Base-by-base conservation (phyloP, 2,888 invertebrate species). In the Argyra leucocephala region DNA sequence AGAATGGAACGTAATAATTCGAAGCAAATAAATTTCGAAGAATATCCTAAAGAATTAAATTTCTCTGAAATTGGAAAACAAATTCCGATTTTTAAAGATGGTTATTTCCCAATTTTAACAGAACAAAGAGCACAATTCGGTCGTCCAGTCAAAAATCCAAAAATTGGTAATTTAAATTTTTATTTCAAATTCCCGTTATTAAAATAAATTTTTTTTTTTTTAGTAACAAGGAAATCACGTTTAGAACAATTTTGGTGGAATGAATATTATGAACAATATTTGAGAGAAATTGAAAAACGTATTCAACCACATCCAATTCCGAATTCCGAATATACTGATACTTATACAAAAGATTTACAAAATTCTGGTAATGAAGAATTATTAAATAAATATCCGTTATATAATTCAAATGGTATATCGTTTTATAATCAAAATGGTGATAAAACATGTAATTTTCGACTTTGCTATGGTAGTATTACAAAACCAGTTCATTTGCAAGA, bases 221-320 rank as follows among this genome's bases (percentile, higher is more conserved):
- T 57, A 67, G 67, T 66, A 15, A 67, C 67, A 15, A 74, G 78
- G 0, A 72, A 71, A 7, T 72, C 71, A 59, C 73, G 73, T 6
- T 70, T 74, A 67, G 75, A 78, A 59, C 74, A 78, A 65, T 78
- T 76, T 24, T 66, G 78, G 5, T 78, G 77, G 76, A 72, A 76
- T 64, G 76, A 78, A 65, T 72, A 78, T 5, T 76, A 74, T 62
- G 72, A 73, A 23, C 77, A 78, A 65, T 78, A 78, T 57, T 70
- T 75, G 21, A 74, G 76, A 3, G 71, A 74, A 10, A 72, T 72
- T 23, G 69, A 74, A 64, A 62, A 71, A 65, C 61, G 67, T 26
- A 64, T 68, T 22, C 64, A 64, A 0, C 62, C 31, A 23, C 62
- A 64, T 1, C 67, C 66, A 0, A 69, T 62, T 48, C 67, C 66